Base-by-base conservation (phyloP, 2,888 invertebrate genomes). In the Sycophila texana region DNA sequence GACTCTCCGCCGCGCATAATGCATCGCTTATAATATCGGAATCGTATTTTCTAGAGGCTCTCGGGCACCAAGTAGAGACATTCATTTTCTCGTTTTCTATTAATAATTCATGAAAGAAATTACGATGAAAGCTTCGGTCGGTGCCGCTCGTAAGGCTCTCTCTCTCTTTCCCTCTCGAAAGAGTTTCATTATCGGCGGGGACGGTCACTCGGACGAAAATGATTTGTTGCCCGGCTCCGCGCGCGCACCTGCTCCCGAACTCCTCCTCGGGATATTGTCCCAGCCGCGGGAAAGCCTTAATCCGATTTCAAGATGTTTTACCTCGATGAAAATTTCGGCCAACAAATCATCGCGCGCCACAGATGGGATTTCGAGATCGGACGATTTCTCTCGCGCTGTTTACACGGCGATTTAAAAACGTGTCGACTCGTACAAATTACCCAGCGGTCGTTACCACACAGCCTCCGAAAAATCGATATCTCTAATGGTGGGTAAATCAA, bases 21-120 rank as follows among this genome's bases (percentile, higher is more conserved):
- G 55, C 72, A 76, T 76, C 58, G 72, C 70, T 61, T 22, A n/a
- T 53, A 72, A 61, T 76, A 75, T 72, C 72, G 61, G 53, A 66
- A 75, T 72, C 47, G 47, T 61, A 47, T 68, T 65, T 14, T 47
- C 57, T 66, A 58, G 7, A 55, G 57, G 10, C 16, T 26, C 57
- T 20, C 47, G 4, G 26, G 20, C 51, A 30, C 51, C 26, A 18
- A 60, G 67, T 74, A 65, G 71, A 47, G 67, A 75, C 61, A 67
- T 53, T 63, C 58, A 80, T 80, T 67, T 68, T 58, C 47, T 39
- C 26, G n/a, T 63, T 70, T 75, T 75, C 71, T 61, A 72, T 72
- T 67, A 70, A 72, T 72, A 72, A 75, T 79, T 67, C 75, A 79
- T 72, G 71, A 71, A 75, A 61, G 53, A 79, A 79, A 74, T 71